Evolutionary conservation across 2,888 invertebrate species (phyloP), one percentile per base, ranked within the genome.

Genomic region (Cephalotes varians): DNA sequence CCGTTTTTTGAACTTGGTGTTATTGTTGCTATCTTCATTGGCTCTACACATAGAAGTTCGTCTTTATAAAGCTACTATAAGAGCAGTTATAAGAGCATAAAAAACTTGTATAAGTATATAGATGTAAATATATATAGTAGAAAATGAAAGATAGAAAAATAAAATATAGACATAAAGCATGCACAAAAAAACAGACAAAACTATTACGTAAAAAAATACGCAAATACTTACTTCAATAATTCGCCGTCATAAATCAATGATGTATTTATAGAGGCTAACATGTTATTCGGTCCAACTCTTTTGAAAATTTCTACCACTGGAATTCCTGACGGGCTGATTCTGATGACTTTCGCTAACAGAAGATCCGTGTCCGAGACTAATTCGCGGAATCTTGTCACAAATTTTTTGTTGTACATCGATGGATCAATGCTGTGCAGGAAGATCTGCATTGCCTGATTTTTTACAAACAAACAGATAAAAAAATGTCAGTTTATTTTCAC

Each of bases 281-380:
- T 95, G 90, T 96, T 96, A 87, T 96, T 96, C 21, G 96, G 95
- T 84, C 96, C 96, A 73, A 96, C 95, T 91, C 97, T 95, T 90
- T 96, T 97, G 94, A 97, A 97, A 74, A 98, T 95, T 92, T 97
- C 97, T 1, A 97, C 97, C 81, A 95, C 91, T 7, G 96, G 95
- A 12, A 94, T 88, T 4, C 88, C 12, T 2, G 77, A 79, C 21
- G 54, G n/a, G 2, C 28, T 28, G 7, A 83, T 54, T 0, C 73
- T 56, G 0, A 95, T 89, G 7, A 95, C 92, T 90, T 95, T 95
- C 18, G 95, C 94, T 40, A 97, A 95, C 86, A 97, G 95, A 81
- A 96, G 93, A 87, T 96, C 96, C 80, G 96, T 96, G 85, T 96
- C 95, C 0, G 96, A 96, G 72, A 96, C 94, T 87, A 96, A 88